Conservation (phyloP, 2,797 vertebrate genomes). For the Threskiornis aethiopicus region DNA sequence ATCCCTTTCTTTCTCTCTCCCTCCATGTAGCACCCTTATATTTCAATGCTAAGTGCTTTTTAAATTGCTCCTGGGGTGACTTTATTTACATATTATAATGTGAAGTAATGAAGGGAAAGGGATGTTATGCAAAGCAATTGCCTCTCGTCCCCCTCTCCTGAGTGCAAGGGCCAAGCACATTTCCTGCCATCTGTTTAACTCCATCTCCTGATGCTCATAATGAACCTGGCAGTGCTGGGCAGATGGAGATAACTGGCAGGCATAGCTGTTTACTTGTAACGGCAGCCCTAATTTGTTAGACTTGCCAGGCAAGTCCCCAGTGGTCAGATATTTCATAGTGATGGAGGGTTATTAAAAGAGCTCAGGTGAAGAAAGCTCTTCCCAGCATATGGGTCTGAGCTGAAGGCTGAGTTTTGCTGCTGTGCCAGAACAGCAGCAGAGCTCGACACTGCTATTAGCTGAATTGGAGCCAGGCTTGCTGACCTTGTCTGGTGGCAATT, state of each 20-base stretch:
- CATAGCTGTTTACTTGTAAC: constrained; percentile 66
- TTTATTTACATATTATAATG: constrained; percentile 66
- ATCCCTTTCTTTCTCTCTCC: not conserved
- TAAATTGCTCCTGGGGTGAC: constrained; percentile 22
- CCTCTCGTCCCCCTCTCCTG: constrained; percentile 41
- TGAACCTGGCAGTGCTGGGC: constrained; percentile 59
- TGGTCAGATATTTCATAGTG: constrained; percentile 58
- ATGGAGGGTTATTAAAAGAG: constrained; percentile 59
- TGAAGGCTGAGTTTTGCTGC: not conserved
- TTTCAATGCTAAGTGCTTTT: constrained; percentile 44
- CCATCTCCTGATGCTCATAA: constrained; percentile 65
- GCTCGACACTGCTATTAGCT: not conserved
- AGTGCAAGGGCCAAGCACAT: constrained; percentile 62
- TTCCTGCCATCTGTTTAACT: constrained; percentile 73
- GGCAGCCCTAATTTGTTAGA: constrained; percentile 65
- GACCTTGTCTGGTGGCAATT: constrained; percentile 16
- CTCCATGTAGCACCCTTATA: not conserved
- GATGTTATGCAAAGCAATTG: constrained; percentile 32
- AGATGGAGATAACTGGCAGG: constrained; percentile 70
- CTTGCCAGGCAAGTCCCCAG: constrained; percentile 64
- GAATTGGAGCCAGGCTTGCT: not conserved
- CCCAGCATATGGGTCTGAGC: constrained; percentile 13
- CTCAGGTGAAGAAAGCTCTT: constrained; percentile 51
- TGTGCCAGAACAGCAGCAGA: constrained; percentile 34
- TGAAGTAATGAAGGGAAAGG: constrained; percentile 65